Evolutionary conservation across 2,797 vertebrate species (phyloP), one percentile per base, ranked within the genome.

Genomic region (Acrossocheilus wenchowensis): DNA sequence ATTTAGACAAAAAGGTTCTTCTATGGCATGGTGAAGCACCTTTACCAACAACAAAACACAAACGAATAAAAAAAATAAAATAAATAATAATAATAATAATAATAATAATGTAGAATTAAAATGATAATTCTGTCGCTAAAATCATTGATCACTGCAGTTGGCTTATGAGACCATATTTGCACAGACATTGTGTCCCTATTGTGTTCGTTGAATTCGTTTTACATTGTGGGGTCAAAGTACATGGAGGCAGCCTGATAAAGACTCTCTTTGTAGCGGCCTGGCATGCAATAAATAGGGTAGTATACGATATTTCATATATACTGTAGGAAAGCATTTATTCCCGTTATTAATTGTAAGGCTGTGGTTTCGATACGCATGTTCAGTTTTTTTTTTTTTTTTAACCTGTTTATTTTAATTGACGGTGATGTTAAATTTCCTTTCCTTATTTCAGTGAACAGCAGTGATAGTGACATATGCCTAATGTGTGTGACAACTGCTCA

Each of bases 141-240:
- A 60, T 21, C 17, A 23, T 15, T 26, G 48, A 50, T 52, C 43
- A 4, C 3, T 50, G 62, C 19, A 5, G 26, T 5, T 45, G 41
- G 62, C 30, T 54, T 26, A 12, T 26, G 41, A 72, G 34, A 41
- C 21, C 17, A 6, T 73, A 34, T 9, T 57, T 23, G 66, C 39
- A 21, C 60, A 71, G 73, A 71, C 57, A 81, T 48, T 41, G 36
- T 48, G 78, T 60, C 36, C 6, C 71, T 83, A 34, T 83, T 74
- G 82, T 83, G 82, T 48, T 85, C 79, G 82, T 82, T 78, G 83
- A 62, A 69, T 86, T 71, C 57, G 74, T 87, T 83, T 64, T 81
- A 80, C 86, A 81, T 71, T 77, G 81, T 81, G 81, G 57, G 88
- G 83, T 85, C 57, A 86, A 87, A 89, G 86, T 89, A 85, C 83